These are phyloP conservation scores for Plutomurus gul DNA, from an alignment of 1,140 invertebrate species.

Conservation along the genomic window DNA sequence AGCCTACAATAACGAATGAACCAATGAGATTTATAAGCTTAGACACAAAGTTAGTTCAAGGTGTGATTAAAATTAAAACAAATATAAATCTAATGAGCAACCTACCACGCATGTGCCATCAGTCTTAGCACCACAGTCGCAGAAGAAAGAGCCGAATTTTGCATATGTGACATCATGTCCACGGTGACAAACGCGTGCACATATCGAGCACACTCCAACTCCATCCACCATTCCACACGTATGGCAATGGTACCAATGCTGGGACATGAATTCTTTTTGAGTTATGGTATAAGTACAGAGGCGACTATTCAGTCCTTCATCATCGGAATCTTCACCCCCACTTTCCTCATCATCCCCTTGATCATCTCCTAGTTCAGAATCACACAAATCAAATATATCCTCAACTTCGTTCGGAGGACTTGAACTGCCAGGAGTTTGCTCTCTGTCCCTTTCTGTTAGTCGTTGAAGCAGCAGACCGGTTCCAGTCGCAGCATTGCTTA, in stretches of 20 bases:
- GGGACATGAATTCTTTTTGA: conserved; percentile 98
- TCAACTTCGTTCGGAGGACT: conserved; percentile 80
- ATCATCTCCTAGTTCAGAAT: conserved; percentile 82
- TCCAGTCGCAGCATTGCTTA: conserved; percentile 58
- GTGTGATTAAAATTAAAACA: neutral
- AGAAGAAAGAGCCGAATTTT: conserved; percentile 98
- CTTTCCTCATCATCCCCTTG: conserved; percentile 82
- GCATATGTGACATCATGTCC: conserved; percentile 97
- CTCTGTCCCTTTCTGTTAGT: conserved; percentile 72
- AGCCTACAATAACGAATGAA: conserved; percentile 3
- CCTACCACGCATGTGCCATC: conserved; percentile 71
- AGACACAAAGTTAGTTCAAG: neutral
- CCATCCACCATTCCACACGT: conserved; percentile 83
- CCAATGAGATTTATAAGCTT: neutral
- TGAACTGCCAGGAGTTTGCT: conserved; percentile 59
- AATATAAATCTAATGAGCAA: neutral
- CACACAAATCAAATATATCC: conserved; percentile 69
- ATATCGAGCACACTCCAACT: conserved; percentile 95
- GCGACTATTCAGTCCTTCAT: conserved; percentile 91
- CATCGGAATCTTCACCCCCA: conserved; percentile 90
- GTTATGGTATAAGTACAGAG: conserved; percentile 96
- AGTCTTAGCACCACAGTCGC: conserved; percentile 94
- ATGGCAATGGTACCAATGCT: conserved; percentile 67
- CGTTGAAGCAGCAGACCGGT: conserved; percentile 70
- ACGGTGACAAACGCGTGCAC: conserved; percentile 93